These are phyloP conservation scores for Danio aesculapii DNA, from an alignment of 2,797 vertebrate genomes.

Conservation along the genomic window DNA sequence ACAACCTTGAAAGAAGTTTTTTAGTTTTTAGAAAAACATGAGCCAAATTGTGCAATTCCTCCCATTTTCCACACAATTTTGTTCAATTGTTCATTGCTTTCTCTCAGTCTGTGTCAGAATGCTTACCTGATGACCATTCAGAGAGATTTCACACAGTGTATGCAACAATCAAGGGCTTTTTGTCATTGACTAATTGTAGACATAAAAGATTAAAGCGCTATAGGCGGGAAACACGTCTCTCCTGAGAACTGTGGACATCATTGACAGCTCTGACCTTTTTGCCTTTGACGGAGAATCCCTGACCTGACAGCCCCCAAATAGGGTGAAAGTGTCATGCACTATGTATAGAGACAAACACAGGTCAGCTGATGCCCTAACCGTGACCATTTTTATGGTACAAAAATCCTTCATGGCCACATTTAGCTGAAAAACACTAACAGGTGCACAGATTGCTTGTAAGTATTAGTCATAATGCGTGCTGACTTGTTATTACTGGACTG, in stretches of 20 bases:
- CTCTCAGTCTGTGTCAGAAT: background rate
- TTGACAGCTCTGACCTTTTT: conserved; percentile 26
- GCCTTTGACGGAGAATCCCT: background rate
- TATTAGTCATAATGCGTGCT: background rate
- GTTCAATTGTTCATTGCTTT: conserved; percentile 5
- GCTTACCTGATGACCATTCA: background rate
- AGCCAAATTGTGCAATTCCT: background rate
- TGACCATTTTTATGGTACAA: conserved; percentile 6
- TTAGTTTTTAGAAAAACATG: background rate
- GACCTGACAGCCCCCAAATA: conserved; percentile 6
- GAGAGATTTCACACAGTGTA: conserved; percentile 11
- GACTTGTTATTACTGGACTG: conserved; percentile 8
- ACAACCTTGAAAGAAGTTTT: background rate
- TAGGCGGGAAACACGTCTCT: background rate
- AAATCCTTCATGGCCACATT: conserved; percentile 9
- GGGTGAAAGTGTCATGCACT: conserved; percentile 21
- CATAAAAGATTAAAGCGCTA: conserved; percentile 1
- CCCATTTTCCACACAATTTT: background rate
- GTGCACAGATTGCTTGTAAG: conserved; percentile 1
- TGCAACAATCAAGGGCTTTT: background rate
- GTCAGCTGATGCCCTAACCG: background rate
- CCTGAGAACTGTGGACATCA: conserved; percentile 7
- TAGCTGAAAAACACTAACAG: conserved; percentile 21
- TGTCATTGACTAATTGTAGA: conserved; percentile 14
- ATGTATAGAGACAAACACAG: background rate